phyloP scores from a whole-genome alignment of 2,113 vertebrate genomes.

The Stercorarius parasiticus region DNA sequence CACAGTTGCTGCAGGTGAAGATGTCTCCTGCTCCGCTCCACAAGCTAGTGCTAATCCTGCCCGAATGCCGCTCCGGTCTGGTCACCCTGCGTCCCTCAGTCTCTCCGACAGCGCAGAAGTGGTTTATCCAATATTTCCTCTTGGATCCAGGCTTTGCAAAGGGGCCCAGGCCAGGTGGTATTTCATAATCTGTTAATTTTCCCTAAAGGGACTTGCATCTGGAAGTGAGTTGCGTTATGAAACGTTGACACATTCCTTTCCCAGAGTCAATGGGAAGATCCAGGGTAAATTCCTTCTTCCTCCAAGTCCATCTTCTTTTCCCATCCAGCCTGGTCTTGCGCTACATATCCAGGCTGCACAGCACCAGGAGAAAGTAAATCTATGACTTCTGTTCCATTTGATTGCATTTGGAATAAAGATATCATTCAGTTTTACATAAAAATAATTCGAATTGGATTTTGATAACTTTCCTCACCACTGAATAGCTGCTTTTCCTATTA shows the following conservation, averaged over 20 bases:
- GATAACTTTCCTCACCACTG: background rate
- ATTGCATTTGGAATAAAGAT: background rate
- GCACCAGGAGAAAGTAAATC: background rate
- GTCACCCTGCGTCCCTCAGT: background rate
- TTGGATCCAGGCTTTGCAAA: background rate
- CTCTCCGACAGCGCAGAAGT: background rate
- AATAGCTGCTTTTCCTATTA: background rate
- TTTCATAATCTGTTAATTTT: background rate
- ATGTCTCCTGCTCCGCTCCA: background rate
- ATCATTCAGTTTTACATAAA: background rate
- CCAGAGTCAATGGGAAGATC: background rate
- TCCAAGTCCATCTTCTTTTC: background rate
- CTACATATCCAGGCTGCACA: background rate
- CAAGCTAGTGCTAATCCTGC: background rate
- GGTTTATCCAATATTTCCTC: background rate
- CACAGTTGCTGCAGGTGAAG: background rate
- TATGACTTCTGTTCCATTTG: background rate
- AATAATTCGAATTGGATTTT: background rate
- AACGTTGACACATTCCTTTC: background rate
- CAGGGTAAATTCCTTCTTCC: background rate
- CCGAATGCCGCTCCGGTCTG: fast-evolving
- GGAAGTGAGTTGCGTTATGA: background rate
- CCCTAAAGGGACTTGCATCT: background rate
- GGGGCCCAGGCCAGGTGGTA: background rate
- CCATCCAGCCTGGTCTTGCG: background rate